Percentiles rank a stretch among this genome's conserved stretches.
phyloP scores from a whole-genome alignment of 2,888 invertebrate genomes.

The Athetis lepigone region DNA sequence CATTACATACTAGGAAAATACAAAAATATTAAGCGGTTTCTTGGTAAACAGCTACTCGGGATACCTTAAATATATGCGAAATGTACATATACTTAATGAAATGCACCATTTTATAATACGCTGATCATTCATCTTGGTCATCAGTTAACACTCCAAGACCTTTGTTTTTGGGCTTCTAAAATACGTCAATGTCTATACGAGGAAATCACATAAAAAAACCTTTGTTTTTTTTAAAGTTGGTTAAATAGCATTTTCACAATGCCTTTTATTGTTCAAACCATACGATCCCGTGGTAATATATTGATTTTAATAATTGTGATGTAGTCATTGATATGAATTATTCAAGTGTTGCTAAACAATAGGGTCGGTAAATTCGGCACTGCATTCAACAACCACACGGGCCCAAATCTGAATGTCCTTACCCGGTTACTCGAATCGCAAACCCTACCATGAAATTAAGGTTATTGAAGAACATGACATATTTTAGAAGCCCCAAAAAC shows the following conservation, averaged over 20 bases:
- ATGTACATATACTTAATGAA: slow-evolving; percentile 75
- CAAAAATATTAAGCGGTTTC: slow-evolving; percentile 90
- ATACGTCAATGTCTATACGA: slow-evolving; percentile 40
- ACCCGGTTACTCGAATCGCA: too few species aligned
- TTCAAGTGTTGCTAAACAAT: too few species aligned
- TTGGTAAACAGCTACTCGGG: slow-evolving; percentile 80
- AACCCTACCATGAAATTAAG: too few species aligned
- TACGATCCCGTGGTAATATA: too few species aligned
- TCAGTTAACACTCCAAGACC: slow-evolving; percentile 86
- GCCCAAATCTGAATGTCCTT: too few species aligned
- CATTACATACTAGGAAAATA: slow-evolving; percentile 89
- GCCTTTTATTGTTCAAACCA: too few species aligned
- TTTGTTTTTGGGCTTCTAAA: slow-evolving; percentile 62
- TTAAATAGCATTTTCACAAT: too few species aligned
- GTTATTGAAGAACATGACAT: slow-evolving; percentile 10
- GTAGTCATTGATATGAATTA: slow-evolving; percentile 29
- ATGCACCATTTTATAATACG: slow-evolving; percentile 82
- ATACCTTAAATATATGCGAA: slow-evolving; percentile 79
- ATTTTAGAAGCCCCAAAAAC: slow-evolving; percentile 53
- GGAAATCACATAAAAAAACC: too few species aligned
- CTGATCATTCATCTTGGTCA: slow-evolving; percentile 76
- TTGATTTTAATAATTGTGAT: slow-evolving; percentile 7
- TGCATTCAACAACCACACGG: too few species aligned
- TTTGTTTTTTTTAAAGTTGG: neutral
- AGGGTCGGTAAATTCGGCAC: too few species aligned